Evolutionary conservation across 1,140 invertebrate genomes (phyloP).

Genomic region (Andrena cerasifolii): DNA sequence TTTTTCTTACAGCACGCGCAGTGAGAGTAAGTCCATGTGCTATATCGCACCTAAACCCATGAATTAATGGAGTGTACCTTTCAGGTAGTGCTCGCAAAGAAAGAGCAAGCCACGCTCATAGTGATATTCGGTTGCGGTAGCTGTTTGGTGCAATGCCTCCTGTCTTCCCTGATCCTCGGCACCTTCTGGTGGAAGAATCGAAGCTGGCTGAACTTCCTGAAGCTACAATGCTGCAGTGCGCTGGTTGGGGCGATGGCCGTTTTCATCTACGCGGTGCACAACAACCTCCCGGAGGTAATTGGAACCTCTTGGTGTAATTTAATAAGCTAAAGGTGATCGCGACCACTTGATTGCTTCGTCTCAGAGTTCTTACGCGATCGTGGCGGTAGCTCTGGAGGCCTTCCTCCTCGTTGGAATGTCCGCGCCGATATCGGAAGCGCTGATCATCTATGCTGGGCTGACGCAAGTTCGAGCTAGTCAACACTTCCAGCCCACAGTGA

Average conservation of each 20-base stretch:
- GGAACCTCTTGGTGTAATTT: conserved; percentile 21
- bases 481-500: conserved; percentile 83
- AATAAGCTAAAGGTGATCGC: not conserved
- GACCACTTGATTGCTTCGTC: conserved; percentile 37
- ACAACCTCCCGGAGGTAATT: conserved; percentile 83
- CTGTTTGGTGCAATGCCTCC: conserved; percentile 84
- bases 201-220: conserved; percentile 86
- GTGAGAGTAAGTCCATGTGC: conserved; percentile 80
- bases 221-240: conserved; percentile 86
- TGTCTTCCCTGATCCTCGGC: conserved; percentile 83
- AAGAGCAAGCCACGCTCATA: conserved; percentile 77
- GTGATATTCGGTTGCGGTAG: conserved; percentile 85
- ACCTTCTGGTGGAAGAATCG: conserved; percentile 84
- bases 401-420: conserved; percentile 83
- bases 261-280: conserved; percentile 84
- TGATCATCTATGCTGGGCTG: conserved; percentile 84
- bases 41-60: not conserved
- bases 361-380: conserved; percentile 78
- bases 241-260: conserved; percentile 85
- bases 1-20: conserved; percentile 83
- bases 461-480: conserved; percentile 81
- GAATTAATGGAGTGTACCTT: not conserved
- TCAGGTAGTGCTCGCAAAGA: conserved; percentile 68
- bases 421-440: conserved; percentile 83
- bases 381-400: conserved; percentile 82